A percentile compares a stretch with the other conserved stretches of the same genome.
Conservation (phyloP, 2,888 invertebrate species). For the Pyrocoelia pectoralis region DNA sequence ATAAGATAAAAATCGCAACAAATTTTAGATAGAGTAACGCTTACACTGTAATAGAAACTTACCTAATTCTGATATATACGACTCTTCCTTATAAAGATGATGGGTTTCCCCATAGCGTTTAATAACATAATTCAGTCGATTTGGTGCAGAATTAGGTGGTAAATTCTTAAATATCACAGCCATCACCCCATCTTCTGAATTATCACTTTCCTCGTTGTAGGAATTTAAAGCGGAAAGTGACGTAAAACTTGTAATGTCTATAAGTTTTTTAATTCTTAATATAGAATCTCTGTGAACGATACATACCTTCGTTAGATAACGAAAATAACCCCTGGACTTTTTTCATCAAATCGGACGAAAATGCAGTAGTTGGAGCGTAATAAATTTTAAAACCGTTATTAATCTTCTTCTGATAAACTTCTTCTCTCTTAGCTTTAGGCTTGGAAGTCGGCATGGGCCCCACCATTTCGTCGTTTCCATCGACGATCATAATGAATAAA, state of each 20-base stretch:
- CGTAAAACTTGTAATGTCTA: conserved; percentile 48
- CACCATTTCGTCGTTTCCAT: conserved; percentile 52
- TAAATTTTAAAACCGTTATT: conserved; percentile 40
- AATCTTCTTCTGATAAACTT: conserved; percentile 39
- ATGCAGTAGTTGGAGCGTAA: conserved; percentile 50
- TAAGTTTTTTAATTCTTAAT: conserved; percentile 16
- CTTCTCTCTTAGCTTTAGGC: conserved; percentile 23
- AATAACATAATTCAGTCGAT: conserved; percentile 50
- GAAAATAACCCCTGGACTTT: conserved; percentile 49
- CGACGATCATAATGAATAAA: conserved; percentile 54
- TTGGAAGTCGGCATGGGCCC: conserved; percentile 48
- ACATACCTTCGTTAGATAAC: conserved; percentile 51
- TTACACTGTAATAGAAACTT: conserved; percentile 17
- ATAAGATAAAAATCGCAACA: too few species aligned
- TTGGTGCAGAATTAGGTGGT: conserved; percentile 29
- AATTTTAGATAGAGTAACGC: too few species aligned
- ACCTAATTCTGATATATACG: conserved; percentile 34
- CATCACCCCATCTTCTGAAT: conserved; percentile 40
- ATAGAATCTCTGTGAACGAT: conserved; percentile 19
- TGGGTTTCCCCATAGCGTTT: conserved; percentile 45
- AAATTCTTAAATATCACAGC: conserved; percentile 49
- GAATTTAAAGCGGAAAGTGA: conserved; percentile 46
- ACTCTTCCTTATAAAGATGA: conserved; percentile 38
- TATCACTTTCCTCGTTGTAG: conserved; percentile 41
- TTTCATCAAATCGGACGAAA: conserved; percentile 48